Base-by-base conservation (phyloP, 2,113 vertebrate genomes). In the Rhynchopsitta pachyrhyncha region DNA sequence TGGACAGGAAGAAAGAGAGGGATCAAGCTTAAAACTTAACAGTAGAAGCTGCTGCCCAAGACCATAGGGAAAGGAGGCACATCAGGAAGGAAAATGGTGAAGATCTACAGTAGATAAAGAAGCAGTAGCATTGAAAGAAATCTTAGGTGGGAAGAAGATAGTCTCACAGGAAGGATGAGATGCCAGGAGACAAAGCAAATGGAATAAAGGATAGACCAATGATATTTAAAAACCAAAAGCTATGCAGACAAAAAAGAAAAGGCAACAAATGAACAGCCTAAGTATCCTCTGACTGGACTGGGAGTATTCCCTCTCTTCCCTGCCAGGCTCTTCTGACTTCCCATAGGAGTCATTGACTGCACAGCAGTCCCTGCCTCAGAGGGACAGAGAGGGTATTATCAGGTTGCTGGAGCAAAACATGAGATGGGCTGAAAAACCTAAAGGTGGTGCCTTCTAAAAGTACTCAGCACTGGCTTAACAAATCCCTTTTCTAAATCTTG, bases 261-360 rank as follows among this genome's bases (percentile, higher is more conserved):
- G 42, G 37, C 12, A 87, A 33, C 10, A 83, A 67, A 63, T 33
- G 13, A 17, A 67, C 7, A 62, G 9, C 49, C 2, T 27, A 25
- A 50, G 17, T 29, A 47, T 73, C 27, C 44, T 47, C 41, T 1
- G 0, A 24, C 5, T n/a, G 33, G 13, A n/a, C 55, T 1, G 1
- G 16, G 16, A 73, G 5, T n/a, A 76, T 50, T 64, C 25, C 11
- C 10, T 46, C 24, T 71, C n/a, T 59, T 77, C 69, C 77, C 16
- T 27, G 12, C 25, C 37, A 53, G 57, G 22, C 42, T 39, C 33
- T 41, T 24, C 82, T 46, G 13, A 57, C 25, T 17, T 57, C 18
- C 60, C 10, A 16, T 3, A 7, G 53, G 13, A 78, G 28, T 35
- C 41, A 6, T 0, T 35, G 37, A 47, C 49, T 64, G 31, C 47